These are phyloP conservation scores for Sarcophaga variegata DNA, from an alignment of 2,888 invertebrate species.

Conservation along the genomic window DNA sequence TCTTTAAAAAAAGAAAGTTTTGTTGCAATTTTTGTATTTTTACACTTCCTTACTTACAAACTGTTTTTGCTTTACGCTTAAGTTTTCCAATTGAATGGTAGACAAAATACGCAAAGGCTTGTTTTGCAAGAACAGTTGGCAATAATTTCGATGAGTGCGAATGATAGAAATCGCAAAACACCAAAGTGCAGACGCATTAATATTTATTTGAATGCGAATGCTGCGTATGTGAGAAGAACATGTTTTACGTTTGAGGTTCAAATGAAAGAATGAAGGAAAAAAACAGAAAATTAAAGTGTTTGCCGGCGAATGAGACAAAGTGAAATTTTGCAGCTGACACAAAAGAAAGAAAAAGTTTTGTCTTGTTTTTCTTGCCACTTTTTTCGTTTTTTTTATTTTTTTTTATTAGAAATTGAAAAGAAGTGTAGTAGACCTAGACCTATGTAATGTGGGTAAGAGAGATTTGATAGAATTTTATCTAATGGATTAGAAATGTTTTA, in stretches of 20 bases:
- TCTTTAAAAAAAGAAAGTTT: too few relatives aligned
- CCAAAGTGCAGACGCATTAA: constrained; percentile 60
- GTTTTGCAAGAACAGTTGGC: too few relatives aligned
- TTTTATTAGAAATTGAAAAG: background rate
- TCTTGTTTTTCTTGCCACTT: too few relatives aligned
- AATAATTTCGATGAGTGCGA: too few relatives aligned
- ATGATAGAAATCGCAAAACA: constrained; percentile 61
- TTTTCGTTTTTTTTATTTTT: background rate
- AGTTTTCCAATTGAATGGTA: constrained; percentile 55
- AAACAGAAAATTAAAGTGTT: background rate
- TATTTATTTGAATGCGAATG: constrained; percentile 36
- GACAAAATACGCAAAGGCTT: constrained; percentile 30
- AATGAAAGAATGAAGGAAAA: background rate
- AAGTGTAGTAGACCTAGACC: background rate
- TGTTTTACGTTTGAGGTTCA: background rate
- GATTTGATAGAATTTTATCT: constrained; percentile 29
- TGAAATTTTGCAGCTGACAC: constrained; percentile 56
- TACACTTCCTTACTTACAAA: too few relatives aligned
- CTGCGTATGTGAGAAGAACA: constrained; percentile 24
- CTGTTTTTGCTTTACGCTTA: constrained; percentile 47
- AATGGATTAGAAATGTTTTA: constrained; percentile 62
- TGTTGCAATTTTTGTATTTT: too few relatives aligned
- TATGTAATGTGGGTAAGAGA: background rate
- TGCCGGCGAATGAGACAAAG: constrained; percentile 3
- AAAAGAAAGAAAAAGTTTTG: constrained; percentile 21